A percentile compares a stretch with the other conserved stretches of the same genome.
phyloP scores from a whole-genome alignment of 2,797 vertebrate genomes.

The Cyclopterus lumpus region DNA sequence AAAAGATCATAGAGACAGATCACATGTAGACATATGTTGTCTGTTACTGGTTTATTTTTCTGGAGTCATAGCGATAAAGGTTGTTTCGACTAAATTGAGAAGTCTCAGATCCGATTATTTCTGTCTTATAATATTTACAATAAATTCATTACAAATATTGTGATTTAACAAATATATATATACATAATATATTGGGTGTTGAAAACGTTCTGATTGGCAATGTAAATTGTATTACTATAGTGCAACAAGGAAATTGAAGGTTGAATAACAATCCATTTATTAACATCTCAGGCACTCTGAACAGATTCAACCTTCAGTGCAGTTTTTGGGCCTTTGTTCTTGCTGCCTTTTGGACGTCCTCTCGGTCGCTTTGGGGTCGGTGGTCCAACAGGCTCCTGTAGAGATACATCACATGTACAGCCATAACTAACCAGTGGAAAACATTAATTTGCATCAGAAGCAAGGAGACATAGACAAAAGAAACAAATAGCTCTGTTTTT shows the following conservation, averaged over 20 bases:
- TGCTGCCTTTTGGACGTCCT: conserved; percentile 87
- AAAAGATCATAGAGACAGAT: neutral
- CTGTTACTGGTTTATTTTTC: neutral
- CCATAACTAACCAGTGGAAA: conserved; percentile 21
- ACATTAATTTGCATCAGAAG: neutral
- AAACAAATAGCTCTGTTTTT: neutral
- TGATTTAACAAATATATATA: neutral
- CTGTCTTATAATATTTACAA: neutral
- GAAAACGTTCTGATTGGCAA: neutral
- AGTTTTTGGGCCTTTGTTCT: conserved; percentile 82
- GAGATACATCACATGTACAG: conserved; percentile 22
- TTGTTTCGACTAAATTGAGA: neutral
- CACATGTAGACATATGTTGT: neutral
- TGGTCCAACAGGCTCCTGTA: conserved; percentile 82
- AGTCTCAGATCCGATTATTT: neutral
- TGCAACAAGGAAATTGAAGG: neutral
- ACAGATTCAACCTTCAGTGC: conserved; percentile 76
- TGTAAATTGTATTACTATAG: neutral
- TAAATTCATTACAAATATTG: neutral
- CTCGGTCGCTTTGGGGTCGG: conserved; percentile 84
- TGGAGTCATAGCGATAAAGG: neutral
- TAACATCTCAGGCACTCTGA: neutral
- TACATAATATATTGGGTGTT: neutral
- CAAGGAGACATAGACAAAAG: neutral
- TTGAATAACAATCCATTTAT: neutral